These are phyloP conservation scores for Andrena chrysosceles DNA, from an alignment of 2,888 invertebrate genomes.

Conservation along the genomic window DNA sequence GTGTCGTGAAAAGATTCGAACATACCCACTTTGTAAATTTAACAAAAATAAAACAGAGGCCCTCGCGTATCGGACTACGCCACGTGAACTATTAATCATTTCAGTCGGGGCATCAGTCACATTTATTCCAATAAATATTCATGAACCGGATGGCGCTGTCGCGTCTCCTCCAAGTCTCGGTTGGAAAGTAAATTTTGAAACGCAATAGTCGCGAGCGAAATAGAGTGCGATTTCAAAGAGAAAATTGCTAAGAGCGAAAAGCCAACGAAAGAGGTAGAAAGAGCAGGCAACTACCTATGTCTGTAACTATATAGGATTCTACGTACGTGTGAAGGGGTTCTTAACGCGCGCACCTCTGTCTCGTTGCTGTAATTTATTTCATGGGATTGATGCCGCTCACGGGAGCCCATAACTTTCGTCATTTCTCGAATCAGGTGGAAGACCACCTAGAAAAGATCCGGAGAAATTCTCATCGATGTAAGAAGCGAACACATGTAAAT, in stretches of 20 bases:
- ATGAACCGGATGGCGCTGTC: background rate
- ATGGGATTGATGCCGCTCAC: constrained; percentile 61
- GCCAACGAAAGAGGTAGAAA: background rate
- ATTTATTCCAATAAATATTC: constrained; percentile 13
- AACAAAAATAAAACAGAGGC: too few relatives aligned
- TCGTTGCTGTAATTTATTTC: constrained; percentile 67
- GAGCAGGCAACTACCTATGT: background rate
- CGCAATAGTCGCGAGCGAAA: background rate
- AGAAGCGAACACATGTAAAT: constrained; percentile 71
- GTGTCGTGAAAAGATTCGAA: too few relatives aligned
- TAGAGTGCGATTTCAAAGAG: background rate
- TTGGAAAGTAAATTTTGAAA: background rate
- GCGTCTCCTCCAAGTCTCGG: background rate
- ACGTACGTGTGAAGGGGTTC: background rate
- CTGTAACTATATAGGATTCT: constrained; percentile 12
- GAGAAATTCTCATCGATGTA: constrained; percentile 66
- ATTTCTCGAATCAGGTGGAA: constrained; percentile 69
- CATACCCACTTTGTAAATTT: too few relatives aligned
- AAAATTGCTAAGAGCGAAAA: background rate
- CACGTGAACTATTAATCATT: background rate
- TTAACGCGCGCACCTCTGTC: constrained; percentile 31
- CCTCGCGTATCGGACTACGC: background rate
- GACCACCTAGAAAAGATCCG: constrained; percentile 74
- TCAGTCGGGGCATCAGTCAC: background rate
- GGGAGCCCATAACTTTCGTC: constrained; percentile 72